Evolutionary conservation across 2,113 vertebrate genomes (phyloP).

Genomic region (Malurus elegans): DNA sequence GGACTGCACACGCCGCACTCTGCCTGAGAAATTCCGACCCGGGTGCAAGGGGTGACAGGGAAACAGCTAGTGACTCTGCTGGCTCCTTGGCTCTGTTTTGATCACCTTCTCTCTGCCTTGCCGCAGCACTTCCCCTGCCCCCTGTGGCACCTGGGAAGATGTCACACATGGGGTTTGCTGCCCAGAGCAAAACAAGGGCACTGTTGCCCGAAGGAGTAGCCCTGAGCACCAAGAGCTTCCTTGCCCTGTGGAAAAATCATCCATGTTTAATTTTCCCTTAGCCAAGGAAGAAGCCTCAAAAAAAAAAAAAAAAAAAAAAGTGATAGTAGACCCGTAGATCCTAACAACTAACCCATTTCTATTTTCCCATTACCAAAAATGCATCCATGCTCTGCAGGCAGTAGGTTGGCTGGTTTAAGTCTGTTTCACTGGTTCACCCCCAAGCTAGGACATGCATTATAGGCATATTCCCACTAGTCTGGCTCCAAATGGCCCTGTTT

Average conservation of each 20-base stretch:
- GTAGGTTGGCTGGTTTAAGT: not conserved
- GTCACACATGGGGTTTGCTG: not conserved
- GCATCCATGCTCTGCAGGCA: constrained; percentile 14
- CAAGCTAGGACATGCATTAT: not conserved
- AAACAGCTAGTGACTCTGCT: not conserved
- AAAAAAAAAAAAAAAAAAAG: not conserved
- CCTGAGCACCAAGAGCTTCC: not conserved
- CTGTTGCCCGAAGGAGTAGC: not conserved
- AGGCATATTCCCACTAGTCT: not conserved
- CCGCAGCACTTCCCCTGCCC: not conserved
- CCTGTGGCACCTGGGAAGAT: not conserved
- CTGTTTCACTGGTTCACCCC: not conserved
- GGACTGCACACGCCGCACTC: not conserved
- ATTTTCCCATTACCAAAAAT: not conserved
- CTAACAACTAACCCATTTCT: not conserved
- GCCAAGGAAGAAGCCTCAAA: not conserved
- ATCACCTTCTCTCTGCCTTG: not conserved
- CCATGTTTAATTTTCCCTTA: not conserved
- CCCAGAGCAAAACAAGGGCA: not conserved
- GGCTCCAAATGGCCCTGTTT: not conserved
- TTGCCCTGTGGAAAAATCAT: not conserved
- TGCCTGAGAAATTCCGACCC: not conserved
- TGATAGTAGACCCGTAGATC: not conserved
- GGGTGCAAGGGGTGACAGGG: not conserved
- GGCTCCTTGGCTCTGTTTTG: not conserved